phyloP scores from a whole-genome alignment of 2,797 vertebrate species.

The Sarcoramphus papa region DNA sequence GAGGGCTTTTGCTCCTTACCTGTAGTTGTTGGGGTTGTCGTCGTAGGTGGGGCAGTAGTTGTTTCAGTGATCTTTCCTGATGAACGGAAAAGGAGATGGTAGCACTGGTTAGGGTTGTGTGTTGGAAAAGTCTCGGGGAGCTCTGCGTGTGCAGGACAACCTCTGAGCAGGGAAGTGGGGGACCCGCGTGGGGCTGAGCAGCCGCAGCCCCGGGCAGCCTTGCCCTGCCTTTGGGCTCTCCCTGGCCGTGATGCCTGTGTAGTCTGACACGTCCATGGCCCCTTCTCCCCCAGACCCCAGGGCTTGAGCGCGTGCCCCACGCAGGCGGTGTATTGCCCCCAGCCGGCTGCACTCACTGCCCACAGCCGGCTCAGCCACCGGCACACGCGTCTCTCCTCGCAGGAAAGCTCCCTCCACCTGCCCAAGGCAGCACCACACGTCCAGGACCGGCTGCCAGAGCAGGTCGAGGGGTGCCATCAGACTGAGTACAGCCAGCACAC shows the following conservation, averaged over 20 bases:
- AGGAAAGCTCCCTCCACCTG: not conserved
- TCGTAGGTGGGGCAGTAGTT: no score
- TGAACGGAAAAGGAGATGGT: not conserved
- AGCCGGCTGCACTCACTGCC: not conserved
- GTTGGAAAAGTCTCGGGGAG: no score
- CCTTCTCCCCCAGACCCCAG: not conserved
- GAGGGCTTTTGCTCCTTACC: no score
- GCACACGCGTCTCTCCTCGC: not conserved
- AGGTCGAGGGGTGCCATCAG: not conserved
- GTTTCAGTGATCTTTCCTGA: no score
- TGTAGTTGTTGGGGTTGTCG: no score
- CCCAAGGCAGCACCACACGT: not conserved
- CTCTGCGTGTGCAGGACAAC: no score
- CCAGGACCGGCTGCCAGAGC: not conserved
- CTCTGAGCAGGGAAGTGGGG: no score
- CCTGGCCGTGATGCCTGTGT: not conserved
- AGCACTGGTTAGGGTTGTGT: not conserved
- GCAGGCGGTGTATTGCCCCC: not conserved
- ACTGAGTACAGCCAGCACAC: not conserved
- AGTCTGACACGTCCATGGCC: not conserved
- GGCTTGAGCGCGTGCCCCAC: not conserved
- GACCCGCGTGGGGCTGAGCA: fast-evolving
- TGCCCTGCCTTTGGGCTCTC: not conserved
- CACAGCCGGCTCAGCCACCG: not conserved
- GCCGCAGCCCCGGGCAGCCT: not conserved